Evolutionary conservation across 2,888 invertebrate genomes (phyloP), one percentile per base, ranked within the genome.

Genomic region (Margaritifera margaritifera): DNA sequence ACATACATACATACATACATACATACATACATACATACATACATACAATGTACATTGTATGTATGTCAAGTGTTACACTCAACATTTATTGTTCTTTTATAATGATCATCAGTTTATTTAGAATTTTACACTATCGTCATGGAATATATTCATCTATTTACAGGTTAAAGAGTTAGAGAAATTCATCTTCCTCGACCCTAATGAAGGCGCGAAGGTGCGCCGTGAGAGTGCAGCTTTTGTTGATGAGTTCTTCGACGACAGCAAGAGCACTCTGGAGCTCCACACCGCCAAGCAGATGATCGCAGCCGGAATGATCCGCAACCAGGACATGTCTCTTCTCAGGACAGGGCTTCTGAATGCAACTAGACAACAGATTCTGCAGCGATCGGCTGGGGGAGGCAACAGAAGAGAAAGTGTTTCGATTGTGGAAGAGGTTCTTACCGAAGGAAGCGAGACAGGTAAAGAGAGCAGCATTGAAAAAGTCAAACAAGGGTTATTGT

Each of bases 231-330:
- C 92, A 24, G 92, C 92, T 20, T 92, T 92, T 73, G 91, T 93
- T 75, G 93, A 94, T 89, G 94, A 94, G 82, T 93, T 93, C 88
- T 94, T 94, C 91, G 84, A 84, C 50, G 86, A 85, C 68, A 84
- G 84, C 64, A 79, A 80, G 56, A 72, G 75, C 58, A 73, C 64
- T 15, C 74, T 77, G 15, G 74, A 80, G 42, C 76, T 79, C n/a
- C 69, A 68, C 58, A 76, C 72, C 5, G 81, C 81, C 68, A 81
- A 81, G 58, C 75, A 78, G 71, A 76, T 75, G 69, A 67, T 78
- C 22, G 74, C 70, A 31, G 74, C 76, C 24, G 68, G 80, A 62
- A 68, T 76, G 24, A 58, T 64, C 6, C 62, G 72, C 25, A 64
- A 64, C 55, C 50, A 62, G 19, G 79, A 81, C 51, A n/a, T 77